Evolutionary conservation across 2,888 invertebrate genomes (phyloP).

Genomic region (Crocallis elinguaria): DNA sequence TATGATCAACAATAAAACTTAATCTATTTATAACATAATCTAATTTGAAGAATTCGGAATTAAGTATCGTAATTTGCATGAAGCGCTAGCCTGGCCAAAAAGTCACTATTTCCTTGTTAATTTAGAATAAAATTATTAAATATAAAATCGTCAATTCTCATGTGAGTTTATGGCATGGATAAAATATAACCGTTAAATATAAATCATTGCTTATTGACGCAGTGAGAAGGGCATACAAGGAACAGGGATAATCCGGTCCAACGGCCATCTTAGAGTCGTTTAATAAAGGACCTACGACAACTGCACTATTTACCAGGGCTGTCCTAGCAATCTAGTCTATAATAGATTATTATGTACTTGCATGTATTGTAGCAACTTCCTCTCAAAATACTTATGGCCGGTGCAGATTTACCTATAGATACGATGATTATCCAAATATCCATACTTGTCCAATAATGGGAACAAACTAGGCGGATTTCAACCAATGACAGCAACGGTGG

Average conservation of each 20-base stretch:
- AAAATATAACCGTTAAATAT: constrained; percentile 45
- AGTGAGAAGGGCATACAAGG: constrained; percentile 69
- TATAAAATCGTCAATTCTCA: neutral
- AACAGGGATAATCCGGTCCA: constrained; percentile 81
- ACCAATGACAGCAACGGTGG: too few relatives aligned
- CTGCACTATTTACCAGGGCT: constrained; percentile 68
- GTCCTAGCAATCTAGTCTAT: constrained; percentile 18
- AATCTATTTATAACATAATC: neutral
- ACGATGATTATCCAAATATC: too few relatives aligned
- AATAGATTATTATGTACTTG: neutral
- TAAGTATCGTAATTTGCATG: neutral
- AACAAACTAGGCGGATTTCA: too few relatives aligned
- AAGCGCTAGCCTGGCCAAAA: neutral
- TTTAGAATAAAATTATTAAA: neutral
- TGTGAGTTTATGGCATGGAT: constrained; percentile 9
- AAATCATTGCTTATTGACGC: constrained; percentile 70
- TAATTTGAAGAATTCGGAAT: neutral
- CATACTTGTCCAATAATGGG: too few relatives aligned
- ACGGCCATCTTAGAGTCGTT: constrained; percentile 78
- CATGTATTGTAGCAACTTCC: too few relatives aligned
- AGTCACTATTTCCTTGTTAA: neutral
- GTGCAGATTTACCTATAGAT: too few relatives aligned
- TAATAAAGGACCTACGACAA: constrained; percentile 80
- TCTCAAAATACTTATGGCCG: neutral
- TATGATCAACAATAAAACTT: neutral